Evolutionary conservation across 2,888 invertebrate species (phyloP), one percentile per base, ranked within the genome.

Genomic region (Acanthococcus lagerstroemiae): DNA sequence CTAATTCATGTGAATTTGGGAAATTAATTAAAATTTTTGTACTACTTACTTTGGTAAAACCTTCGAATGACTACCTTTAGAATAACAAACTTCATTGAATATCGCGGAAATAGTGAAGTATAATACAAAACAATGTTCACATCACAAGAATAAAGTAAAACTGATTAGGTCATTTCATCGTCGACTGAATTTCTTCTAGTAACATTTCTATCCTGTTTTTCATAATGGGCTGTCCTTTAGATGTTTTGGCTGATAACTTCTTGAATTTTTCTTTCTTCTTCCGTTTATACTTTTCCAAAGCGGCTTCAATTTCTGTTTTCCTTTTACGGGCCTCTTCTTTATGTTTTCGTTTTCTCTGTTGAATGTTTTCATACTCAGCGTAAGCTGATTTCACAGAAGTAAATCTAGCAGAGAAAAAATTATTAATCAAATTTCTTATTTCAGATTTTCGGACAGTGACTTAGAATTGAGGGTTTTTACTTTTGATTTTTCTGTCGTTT

Each of bases 181-280:
- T 30, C 0, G 50, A 22, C n/a, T 63, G 63, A 25, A 63, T 63
- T 52, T 63, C 27, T 7, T 63, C 63, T 3, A 63, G 52, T 19
- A 63, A 30, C 22, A 63, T n/a, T 54, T 63, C 63, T 1, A 63
- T 63, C 24, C 54, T 19, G 24, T 63, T 52, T 15, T 63, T 63
- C 63, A 63, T 63, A 12, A 63, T 54, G 19, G 63, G 63, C 22
- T 63, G 63, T 24, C 63, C 63, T 44, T 63, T 63, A 1, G 30
- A 21, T 21, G 63, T 63, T 44, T 37, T 63, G 9, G 63, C 52
- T 2, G 54, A 7, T 27, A 63, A 37, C 44, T 63, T 63, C 25
- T 63, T 52, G 24, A 37, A 30, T 25, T 54, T 63, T 27, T 52
- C 17, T 17, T 30, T 21, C 27, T 63, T 63, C 17, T 63, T 63